Conservation (phyloP, 2,113 vertebrate species). For the Mellivora capensis region DNA sequence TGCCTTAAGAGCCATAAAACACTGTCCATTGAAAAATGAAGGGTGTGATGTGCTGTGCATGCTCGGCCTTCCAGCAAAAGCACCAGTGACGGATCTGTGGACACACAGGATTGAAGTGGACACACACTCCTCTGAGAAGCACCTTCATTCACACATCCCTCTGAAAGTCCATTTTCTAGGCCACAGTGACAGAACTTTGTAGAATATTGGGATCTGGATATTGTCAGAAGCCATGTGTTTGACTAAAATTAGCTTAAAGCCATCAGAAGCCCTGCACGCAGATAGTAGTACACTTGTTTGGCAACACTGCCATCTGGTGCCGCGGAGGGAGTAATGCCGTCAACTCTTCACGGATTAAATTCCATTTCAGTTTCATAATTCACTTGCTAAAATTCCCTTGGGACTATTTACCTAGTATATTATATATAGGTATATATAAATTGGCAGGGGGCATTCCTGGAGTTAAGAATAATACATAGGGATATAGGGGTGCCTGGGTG, state of each 20-base stretch:
- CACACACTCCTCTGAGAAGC: not conserved
- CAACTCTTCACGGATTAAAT: not conserved
- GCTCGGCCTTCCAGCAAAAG: not conserved
- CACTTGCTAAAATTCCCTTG: not conserved
- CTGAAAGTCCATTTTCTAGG: not conserved
- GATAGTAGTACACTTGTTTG: not conserved
- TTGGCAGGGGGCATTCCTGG: not conserved
- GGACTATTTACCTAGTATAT: not conserved
- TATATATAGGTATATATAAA: not conserved
- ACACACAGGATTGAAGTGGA: not conserved
- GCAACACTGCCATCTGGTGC: slow-evolving; percentile 78
- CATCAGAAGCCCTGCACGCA: not conserved
- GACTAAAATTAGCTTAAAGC: not conserved
- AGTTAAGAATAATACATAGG: not conserved
- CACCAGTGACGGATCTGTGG: not conserved
- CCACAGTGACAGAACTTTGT: not conserved
- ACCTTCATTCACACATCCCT: not conserved
- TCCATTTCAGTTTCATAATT: not conserved
- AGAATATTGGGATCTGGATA: not conserved
- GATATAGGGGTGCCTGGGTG: not conserved
- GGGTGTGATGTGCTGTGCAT: not conserved
- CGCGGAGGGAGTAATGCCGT: not conserved
- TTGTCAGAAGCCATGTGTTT: not conserved
- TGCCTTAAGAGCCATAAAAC: not conserved
- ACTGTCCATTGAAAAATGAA: not conserved